phyloP scores from a whole-genome alignment of 2,797 vertebrate species.

The Ambastaia sidthimunki region DNA sequence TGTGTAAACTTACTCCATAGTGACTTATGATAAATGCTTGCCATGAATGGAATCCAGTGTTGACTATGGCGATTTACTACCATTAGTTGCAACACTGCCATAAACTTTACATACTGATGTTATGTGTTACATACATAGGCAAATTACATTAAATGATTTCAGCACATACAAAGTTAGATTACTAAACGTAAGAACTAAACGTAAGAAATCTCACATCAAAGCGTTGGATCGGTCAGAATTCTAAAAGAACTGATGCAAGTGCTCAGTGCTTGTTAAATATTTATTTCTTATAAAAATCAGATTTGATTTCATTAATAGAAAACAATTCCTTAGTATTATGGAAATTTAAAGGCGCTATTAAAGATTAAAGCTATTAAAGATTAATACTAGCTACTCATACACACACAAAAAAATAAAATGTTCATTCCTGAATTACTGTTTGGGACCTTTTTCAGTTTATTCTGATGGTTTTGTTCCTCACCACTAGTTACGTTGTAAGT shows the following conservation, averaged over 20 bases:
- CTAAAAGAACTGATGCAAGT: neutral
- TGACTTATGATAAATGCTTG: neutral
- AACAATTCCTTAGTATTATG: neutral
- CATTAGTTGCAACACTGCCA: neutral
- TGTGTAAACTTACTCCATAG: slow-evolving; percentile 7
- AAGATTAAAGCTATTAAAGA: neutral
- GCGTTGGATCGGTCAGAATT: neutral
- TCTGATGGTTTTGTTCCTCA: neutral
- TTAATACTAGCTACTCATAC: neutral
- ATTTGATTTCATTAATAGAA: neutral
- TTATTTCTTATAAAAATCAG: neutral
- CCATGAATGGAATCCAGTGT: neutral
- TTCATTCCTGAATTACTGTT: neutral
- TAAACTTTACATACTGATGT: neutral
- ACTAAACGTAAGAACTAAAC: too few species aligned
- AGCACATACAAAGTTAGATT: neutral
- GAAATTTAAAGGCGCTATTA: neutral
- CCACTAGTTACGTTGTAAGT: neutral
- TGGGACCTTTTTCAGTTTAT: neutral
- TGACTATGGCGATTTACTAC: neutral
- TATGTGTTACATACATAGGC: neutral
- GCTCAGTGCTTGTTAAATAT: neutral
- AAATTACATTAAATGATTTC: neutral
- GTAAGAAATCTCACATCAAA: neutral
- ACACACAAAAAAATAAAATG: neutral